Percentiles rank a stretch among this genome's conserved stretches.
These are phyloP conservation scores for Melangyna quadrimaculata DNA, from an alignment of 2,888 invertebrate genomes.

Conservation along the genomic window DNA sequence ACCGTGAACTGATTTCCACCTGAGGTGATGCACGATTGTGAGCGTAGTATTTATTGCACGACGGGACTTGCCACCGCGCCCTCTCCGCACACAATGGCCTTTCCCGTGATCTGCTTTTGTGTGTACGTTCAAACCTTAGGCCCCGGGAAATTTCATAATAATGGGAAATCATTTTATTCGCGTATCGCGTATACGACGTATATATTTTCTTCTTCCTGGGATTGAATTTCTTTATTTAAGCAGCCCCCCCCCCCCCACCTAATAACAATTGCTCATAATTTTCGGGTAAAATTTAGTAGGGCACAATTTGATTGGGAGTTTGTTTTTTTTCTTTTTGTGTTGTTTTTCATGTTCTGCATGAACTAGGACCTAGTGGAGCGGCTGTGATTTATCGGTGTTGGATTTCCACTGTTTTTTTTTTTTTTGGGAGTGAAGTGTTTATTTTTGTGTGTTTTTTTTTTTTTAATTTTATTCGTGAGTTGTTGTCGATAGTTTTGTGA, in stretches of 20 bases:
- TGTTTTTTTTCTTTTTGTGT: background rate
- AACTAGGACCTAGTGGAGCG: slow-evolving; percentile 21
- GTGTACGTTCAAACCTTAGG: background rate
- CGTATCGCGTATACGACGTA: background rate
- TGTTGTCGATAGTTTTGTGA: background rate
- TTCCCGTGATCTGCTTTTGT: slow-evolving; percentile 37
- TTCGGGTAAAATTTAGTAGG: slow-evolving; percentile 41
- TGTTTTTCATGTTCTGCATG: slow-evolving; percentile 19
- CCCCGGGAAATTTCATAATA: slow-evolving; percentile 64
- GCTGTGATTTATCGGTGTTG: slow-evolving; percentile 3
- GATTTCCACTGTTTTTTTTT: slow-evolving; percentile 3
- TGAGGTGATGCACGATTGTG: slow-evolving; percentile 70
- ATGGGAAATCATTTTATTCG: slow-evolving; percentile 48
- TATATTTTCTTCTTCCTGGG: slow-evolving; percentile 16
- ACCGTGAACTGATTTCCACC: slow-evolving; percentile 69
- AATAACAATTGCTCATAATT: background rate
- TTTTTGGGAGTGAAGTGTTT: slow-evolving; percentile 14
- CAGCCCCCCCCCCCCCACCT: background rate
- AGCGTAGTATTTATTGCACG: slow-evolving; percentile 63
- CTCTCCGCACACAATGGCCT: slow-evolving; percentile 32
- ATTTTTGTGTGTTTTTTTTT: background rate
- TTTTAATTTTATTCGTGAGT: background rate
- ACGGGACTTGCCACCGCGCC: slow-evolving; percentile 3
- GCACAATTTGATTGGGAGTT: slow-evolving; percentile 42
- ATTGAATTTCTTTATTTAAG: slow-evolving; percentile 45